phyloP scores from a whole-genome alignment of 2,888 invertebrate genomes.

The Altica lythri region DNA sequence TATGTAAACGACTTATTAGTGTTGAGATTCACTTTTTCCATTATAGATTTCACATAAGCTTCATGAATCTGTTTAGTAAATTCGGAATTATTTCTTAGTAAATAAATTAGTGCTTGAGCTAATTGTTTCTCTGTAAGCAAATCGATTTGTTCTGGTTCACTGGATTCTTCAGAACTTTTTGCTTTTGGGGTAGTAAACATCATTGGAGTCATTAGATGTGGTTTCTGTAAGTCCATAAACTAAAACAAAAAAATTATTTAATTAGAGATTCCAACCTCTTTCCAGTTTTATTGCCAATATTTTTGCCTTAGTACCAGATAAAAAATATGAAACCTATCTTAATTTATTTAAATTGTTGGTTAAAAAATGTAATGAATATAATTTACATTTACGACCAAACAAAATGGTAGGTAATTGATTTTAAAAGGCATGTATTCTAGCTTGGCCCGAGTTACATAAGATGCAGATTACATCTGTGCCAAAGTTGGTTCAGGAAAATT shows the following conservation, averaged over 20 bases:
- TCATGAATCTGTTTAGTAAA: slow-evolving; percentile 90
- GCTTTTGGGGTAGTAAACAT: slow-evolving; percentile 73
- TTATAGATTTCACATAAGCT: slow-evolving; percentile 86
- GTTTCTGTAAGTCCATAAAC: slow-evolving; percentile 60
- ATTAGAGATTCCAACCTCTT: no score
- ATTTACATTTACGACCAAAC: no score
- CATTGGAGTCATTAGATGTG: slow-evolving; percentile 82
- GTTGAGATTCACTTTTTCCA: slow-evolving; percentile 59
- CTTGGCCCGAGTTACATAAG: no score
- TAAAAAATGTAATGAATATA: no score
- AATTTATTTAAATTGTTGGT: no score
- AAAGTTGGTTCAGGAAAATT: no score
- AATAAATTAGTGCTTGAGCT: slow-evolving; percentile 84
- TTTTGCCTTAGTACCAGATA: no score
- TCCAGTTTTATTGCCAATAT: no score
- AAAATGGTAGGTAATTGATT: no score
- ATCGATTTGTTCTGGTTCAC: slow-evolving; percentile 56
- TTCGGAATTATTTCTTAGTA: slow-evolving; percentile 84
- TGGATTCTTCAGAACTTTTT: slow-evolving; percentile 28
- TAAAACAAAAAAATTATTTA: not conserved
- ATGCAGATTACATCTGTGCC: no score
- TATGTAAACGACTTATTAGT: slow-evolving; percentile 28
- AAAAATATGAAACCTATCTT: no score
- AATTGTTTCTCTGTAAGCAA: slow-evolving; percentile 87
- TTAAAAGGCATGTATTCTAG: no score